Conservation (phyloP, 2,888 invertebrate genomes). For the Pachliopta kotzebuea region DNA sequence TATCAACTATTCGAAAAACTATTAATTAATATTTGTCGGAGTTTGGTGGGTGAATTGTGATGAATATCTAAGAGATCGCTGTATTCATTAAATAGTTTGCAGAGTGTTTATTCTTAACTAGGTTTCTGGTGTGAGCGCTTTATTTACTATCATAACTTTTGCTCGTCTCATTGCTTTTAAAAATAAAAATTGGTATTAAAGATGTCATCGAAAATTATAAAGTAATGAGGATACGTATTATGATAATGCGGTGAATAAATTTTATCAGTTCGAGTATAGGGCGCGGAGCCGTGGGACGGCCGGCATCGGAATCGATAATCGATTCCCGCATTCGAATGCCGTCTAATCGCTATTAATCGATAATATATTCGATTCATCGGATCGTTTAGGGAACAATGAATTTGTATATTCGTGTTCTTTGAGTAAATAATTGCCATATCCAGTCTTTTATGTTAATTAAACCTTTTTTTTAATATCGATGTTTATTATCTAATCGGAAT, state of each 20-base stretch:
- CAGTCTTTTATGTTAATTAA: neutral
- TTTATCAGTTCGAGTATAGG: constrained; percentile 13
- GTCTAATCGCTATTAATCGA: constrained; percentile 17
- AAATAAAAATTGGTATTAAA: constrained; percentile 4
- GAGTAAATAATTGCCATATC: neutral
- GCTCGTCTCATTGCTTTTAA: no score
- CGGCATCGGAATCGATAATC: constrained; percentile 18
- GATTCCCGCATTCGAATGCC: constrained; percentile 18
- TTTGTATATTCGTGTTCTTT: constrained; percentile 7
- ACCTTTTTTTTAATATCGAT: no score
- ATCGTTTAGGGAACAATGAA: constrained; percentile 17
- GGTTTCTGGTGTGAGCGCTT: no score
- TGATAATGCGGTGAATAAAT: constrained; percentile 23
- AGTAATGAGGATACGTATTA: constrained; percentile 13
- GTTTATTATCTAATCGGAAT: no score
- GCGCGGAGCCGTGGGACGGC: constrained; percentile 7
- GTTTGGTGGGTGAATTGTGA: no score
- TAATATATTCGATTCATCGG: constrained; percentile 19
- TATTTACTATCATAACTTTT: no score
- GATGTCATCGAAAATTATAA: constrained; percentile 19
- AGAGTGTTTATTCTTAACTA: no score
- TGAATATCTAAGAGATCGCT: no score
- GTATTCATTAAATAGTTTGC: no score
- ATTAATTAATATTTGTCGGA: no score
- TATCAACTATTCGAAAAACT: no score